Evolutionary conservation across 2,888 invertebrate species (phyloP), one percentile per base, ranked within the genome.

Genomic region (Colletes collaris): DNA sequence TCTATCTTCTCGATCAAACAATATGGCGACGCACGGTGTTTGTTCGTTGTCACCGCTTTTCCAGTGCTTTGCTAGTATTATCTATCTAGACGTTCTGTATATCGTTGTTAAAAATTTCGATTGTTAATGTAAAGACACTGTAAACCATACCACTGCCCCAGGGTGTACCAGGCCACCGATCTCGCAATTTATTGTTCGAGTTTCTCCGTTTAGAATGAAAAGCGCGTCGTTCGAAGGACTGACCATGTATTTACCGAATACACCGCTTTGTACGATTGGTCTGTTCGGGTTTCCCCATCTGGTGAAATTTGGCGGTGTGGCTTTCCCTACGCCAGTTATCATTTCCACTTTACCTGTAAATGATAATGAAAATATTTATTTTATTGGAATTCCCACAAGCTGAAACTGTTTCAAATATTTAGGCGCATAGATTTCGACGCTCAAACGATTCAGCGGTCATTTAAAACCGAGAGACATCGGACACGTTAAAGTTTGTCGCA

Each of bases 201-300:
- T 95, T 87, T 95, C 95, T 10, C 96, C 96, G 90, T 96, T 96
- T 78, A 96, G 94, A 58, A 96, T 95, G 91, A 96, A 95, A 46
- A 96, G 93, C 13, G 96, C 95, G 86, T 96, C 95, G 89, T 94
- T 95, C 70, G 96, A 95, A 0, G 96, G 96, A 52, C 96, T 95
- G 79, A 96, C 95, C 94, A 97, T 95, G 92, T 95, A 96, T 88
- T 95, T 95, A 58, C 96, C 96, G 91, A 96, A 96, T 64, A 96
- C 93, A 76, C 96, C 96, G 82, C 96, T 96, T 76, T 95, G 95
- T 78, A 95, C 95, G 82, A 96, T 95, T 60, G 95, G 95, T 87
- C 96, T 93, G 90, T 95, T 95, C 16, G 95, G 95, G 89, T 95
- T 95, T 73, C 94, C 95, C 96, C 96, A 96, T 89, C 94, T 94